Base-by-base conservation (phyloP, 2,113 vertebrate species). In the Pampusana beccarii region DNA sequence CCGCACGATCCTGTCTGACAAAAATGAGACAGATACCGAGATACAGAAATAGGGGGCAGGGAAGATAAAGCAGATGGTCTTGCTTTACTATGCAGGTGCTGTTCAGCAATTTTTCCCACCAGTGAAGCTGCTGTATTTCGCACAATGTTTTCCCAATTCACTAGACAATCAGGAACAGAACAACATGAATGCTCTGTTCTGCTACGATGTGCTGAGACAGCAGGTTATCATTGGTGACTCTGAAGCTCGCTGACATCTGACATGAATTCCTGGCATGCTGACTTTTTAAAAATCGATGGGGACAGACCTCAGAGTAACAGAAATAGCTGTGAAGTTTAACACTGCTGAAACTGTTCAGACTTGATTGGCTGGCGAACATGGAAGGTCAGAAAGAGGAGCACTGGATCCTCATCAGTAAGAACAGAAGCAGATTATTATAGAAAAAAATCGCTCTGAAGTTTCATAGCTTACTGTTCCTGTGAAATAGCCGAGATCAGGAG, bases 241-340 rank as follows among this genome's bases (percentile, higher is more conserved):
- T 95, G 95, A 96, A 96, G 95, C 90, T 96, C 95, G 91, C 97
- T 97, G 97, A 97, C 97, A 97, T 97, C 96, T 98, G 97, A 98
- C 97, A 98, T 95, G 96, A 96, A 97, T 97, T 97, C 96, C 96
- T 98, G 97, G 95, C 96, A 97, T 75, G 90, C 95, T 96, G 96
- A 96, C 97, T 97, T 96, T 87, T 96, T 87, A 92, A 95, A 96
- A 97, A 98, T 97, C 95, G 73, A 97, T 96, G 93, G 96, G 96
- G 97, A 98, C 93, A 97, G 96, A 97, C 97, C 97, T 97, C 92
- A 71, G 97, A 95, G 91, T 97, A 96, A 93, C 93, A 93, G 96
- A 96, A 97, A 97, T 94, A 96, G 97, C 96, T 94, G 89, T 94
- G 93, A 96, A 97, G 97, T 96, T 98, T 97, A 97, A 97, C 96